A percentile compares a stretch with the other conserved stretches of the same genome.
Conservation (phyloP, 2,797 vertebrate species). For the Clarias platycephalus region DNA sequence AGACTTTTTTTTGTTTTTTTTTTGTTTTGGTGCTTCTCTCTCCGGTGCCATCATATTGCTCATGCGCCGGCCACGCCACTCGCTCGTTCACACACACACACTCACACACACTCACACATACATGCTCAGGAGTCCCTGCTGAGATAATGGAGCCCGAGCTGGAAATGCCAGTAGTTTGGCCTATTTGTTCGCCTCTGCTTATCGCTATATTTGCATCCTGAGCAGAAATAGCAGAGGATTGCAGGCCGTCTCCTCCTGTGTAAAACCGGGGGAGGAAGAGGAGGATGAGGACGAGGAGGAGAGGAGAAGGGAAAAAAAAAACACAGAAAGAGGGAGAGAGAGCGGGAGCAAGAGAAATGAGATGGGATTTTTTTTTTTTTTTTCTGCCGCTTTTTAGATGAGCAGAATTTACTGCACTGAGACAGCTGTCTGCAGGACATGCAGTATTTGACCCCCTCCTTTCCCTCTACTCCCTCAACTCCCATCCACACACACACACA, state of each 20-base stretch:
- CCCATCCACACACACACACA: conserved; percentile 50
- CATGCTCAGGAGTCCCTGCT: conserved; percentile 70
- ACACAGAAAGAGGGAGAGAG: background rate
- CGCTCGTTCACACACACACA: background rate
- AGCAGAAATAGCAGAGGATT: conserved; percentile 70
- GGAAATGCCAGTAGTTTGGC: conserved; percentile 74
- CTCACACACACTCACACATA: conserved; percentile 18
- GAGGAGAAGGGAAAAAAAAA: background rate
- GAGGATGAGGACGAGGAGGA: background rate
- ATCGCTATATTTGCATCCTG: conserved; percentile 81
- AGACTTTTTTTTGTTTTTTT: conserved; percentile 35
- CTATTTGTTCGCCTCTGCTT: conserved; percentile 80
- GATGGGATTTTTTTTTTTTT: conserved; percentile 65
- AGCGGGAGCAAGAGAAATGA: conserved; percentile 55
- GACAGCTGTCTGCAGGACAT: conserved; percentile 81
- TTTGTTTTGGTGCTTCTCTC: conserved; percentile 47
- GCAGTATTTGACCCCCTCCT: conserved; percentile 53
- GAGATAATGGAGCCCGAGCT: conserved; percentile 75
- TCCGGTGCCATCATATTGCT: conserved; percentile 68
- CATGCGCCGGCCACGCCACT: conserved; percentile 45
- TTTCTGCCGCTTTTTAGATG: conserved; percentile 65
- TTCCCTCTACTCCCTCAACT: conserved; percentile 15
- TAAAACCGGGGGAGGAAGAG: conserved; percentile 15
- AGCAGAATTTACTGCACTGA: conserved; percentile 78
- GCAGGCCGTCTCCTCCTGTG: conserved; percentile 50